phyloP scores from a whole-genome alignment of 2,888 invertebrate species.

The Eupithecia centaureata region DNA sequence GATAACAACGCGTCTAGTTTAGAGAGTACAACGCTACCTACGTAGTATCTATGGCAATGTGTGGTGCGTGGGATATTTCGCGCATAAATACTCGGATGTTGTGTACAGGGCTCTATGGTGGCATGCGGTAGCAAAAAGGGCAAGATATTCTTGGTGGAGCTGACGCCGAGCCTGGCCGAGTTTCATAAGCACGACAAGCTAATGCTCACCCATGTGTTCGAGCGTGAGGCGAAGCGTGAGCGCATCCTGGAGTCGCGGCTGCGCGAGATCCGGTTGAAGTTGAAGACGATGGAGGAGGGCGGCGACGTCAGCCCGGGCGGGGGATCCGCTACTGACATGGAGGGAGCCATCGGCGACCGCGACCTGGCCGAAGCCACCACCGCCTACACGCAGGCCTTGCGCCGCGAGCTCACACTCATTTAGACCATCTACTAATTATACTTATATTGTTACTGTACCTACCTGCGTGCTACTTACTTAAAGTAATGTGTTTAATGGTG shows the following conservation, averaged over 20 bases:
- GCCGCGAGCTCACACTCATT: not conserved
- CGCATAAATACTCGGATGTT: not conserved
- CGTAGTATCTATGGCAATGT: too few relatives aligned
- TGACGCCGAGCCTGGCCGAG: conserved; percentile 79
- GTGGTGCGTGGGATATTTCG: not conserved
- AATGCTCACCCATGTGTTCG: conserved; percentile 90
- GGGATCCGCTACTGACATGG: conserved; percentile 44
- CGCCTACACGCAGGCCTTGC: conserved; percentile 54
- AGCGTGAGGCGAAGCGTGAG: conserved; percentile 93
- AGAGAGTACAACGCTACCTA: too few relatives aligned
- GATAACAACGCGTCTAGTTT: too few relatives aligned
- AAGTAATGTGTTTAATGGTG: too few relatives aligned
- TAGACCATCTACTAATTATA: not conserved
- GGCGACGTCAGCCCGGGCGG: conserved; percentile 48
- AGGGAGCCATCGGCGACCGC: conserved; percentile 57
- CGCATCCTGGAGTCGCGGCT: conserved; percentile 95
- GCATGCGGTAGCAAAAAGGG: conserved; percentile 90
- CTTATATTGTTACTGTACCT: not conserved
- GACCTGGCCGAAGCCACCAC: conserved; percentile 63
- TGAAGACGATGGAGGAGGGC: conserved; percentile 64
- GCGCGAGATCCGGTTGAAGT: conserved; percentile 87
- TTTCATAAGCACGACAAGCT: conserved; percentile 87
- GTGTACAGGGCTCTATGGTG: conserved; percentile 83
- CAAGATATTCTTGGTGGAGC: conserved; percentile 88
- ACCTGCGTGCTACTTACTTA: not conserved